Conservation (phyloP, 2,888 invertebrate species). For the Netelia virgata region DNA sequence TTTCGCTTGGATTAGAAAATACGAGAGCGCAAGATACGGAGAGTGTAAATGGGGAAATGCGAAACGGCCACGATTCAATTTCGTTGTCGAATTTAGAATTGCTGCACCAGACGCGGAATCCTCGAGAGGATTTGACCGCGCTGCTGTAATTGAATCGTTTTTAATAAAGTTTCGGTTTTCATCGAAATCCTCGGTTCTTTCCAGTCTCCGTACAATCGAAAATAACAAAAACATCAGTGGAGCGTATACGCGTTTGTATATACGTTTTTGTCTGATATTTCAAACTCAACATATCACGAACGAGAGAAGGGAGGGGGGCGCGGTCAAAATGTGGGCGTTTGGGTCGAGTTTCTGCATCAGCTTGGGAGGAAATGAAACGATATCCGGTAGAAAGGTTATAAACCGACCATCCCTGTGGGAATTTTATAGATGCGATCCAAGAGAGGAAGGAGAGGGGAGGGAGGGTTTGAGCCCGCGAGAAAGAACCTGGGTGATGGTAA, state of each 20-base stretch:
- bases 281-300: slow-evolving; percentile 42
- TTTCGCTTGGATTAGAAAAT: no score
- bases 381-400: slow-evolving; percentile 54
- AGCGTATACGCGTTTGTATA: slow-evolving; percentile 1
- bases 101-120: not conserved
- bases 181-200: not conserved
- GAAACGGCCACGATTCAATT: not conserved
- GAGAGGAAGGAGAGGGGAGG: not conserved
- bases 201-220: not conserved
- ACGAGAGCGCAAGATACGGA: no score
- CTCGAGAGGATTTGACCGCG: not conserved
- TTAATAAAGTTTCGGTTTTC: slow-evolving; percentile 43
- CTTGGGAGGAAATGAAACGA: slow-evolving; percentile 64
- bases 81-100: not conserved
- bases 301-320: slow-evolving; percentile 5
- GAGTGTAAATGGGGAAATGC: not conserved
- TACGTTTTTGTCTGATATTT: slow-evolving; percentile 46
- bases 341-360: slow-evolving; percentile 47
- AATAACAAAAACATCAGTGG: slow-evolving; percentile 35
- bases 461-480: not conserved
- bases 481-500: slow-evolving; percentile 49
- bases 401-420: slow-evolving; percentile 31
- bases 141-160: slow-evolving; percentile 50
- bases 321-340: not conserved
- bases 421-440: slow-evolving; percentile 15